Evolutionary conservation across 2,113 vertebrate species (phyloP), one percentile per base, ranked within the genome.

Genomic region (Peromyscus polionotus): DNA sequence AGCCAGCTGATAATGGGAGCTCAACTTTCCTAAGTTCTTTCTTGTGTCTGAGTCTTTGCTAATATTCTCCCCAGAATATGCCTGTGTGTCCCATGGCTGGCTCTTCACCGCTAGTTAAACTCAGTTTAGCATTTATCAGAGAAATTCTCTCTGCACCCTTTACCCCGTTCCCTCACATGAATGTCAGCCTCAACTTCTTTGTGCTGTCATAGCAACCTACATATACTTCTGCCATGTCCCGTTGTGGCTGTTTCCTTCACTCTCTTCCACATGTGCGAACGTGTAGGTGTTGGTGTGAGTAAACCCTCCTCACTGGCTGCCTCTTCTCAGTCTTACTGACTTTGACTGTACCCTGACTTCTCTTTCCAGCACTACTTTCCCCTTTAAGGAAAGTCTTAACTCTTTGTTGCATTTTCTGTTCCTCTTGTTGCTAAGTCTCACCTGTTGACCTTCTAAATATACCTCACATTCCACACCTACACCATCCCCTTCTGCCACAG

Each of bases 351-450:
- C 0, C 7, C 28, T n/a, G 4, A 90, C 95, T 93, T 79, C 63
- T 90, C 75, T 95, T 96, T 90, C 36, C 76, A 90, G 36, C 59
- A 63, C 57, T n/a, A 67, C 51, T 33, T 93, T 70, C 70, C 51
- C 80, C 42, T 26, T 94, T 92, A 72, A 42, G 79, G 72, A 91
- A 88, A 77, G 36, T 84, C n/a, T 42, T 96, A 39, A 88, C 79
- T 39, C 87, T 94, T 28, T 48, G 88, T 91, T 65, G 31, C 13
- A 26, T 80, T 51, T 84, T 97, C 24, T 92, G 7, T 76, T 86
- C 63, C 83, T 36, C 63, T 90, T 45, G 75, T 97, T 89, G 48
- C 24, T 33, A 83, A 86, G 57, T 93, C 72, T 81, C 86, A 1
- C 94, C n/a, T 36, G 4, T 93, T 72, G 80, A 3, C 51, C 42